These are phyloP conservation scores for Malacosoma neustria DNA, from an alignment of 2,888 invertebrate genomes.

Conservation along the genomic window DNA sequence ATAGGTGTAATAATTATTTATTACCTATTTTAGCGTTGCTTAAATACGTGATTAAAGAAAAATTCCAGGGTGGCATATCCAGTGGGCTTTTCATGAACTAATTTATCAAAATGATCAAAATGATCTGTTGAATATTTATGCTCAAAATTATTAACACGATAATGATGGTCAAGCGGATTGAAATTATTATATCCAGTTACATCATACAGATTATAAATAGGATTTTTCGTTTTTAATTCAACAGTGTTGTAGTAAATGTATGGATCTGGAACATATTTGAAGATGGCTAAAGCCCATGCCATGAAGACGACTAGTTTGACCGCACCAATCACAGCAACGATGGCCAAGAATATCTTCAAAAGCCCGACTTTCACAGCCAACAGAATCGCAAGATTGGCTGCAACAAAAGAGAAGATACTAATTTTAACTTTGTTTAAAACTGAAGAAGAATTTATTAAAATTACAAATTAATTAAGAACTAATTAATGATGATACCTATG, in stretches of 20 bases:
- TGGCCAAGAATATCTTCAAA: constrained; percentile 48
- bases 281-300: constrained; percentile 49
- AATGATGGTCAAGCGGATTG: constrained; percentile 2
- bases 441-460: too few relatives aligned
- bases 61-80: constrained; percentile 7
- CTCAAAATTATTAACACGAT: neutral
- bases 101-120: neutral
- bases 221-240: constrained; percentile 9
- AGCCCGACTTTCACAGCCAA: constrained; percentile 53
- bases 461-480: too few relatives aligned
- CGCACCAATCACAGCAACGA: constrained; percentile 36
- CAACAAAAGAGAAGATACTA: constrained; percentile 38
- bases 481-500: too few relatives aligned
- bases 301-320: constrained; percentile 47
- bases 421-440: neutral
- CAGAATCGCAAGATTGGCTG: constrained; percentile 54
- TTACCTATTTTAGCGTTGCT: constrained; percentile 15
- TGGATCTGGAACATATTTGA: constrained; percentile 46
- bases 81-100: neutral
- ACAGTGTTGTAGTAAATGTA: constrained; percentile 31
- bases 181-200: neutral
- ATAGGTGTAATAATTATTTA: too few relatives aligned
- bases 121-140: neutral
- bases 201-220: constrained; percentile 4
- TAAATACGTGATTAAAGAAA: constrained; percentile 9